Conservation (phyloP, 1,140 invertebrate species). For the Hyles vespertilio region DNA sequence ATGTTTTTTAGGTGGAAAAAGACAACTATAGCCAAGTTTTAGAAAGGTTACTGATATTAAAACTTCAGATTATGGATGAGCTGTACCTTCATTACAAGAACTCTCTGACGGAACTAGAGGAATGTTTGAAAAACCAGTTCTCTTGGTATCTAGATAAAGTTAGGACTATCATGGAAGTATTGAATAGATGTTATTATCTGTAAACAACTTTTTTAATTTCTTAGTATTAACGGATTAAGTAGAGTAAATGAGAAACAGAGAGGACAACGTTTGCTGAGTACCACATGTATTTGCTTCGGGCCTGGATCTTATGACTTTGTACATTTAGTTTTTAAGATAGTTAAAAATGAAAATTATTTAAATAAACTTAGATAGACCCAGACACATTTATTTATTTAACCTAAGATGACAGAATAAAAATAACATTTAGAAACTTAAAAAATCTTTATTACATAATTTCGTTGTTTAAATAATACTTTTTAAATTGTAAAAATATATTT, state of each 20-base stretch:
- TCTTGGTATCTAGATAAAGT: constrained; percentile 29
- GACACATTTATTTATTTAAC: too few relatives aligned
- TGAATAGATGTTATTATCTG: constrained; percentile 36
- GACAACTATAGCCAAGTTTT: constrained; percentile 42
- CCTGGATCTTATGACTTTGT: too few relatives aligned
- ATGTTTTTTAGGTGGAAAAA: constrained; percentile 40
- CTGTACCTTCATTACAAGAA: constrained; percentile 24
- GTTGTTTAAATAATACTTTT: constrained; percentile 12
- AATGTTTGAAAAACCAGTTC: constrained; percentile 32
- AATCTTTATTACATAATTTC: constrained; percentile 8
- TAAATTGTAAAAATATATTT: constrained; percentile 1
- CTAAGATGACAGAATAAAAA: background rate
- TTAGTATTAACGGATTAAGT: too few relatives aligned
- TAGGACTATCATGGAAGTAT: constrained; percentile 22
- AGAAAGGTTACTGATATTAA: constrained; percentile 36
- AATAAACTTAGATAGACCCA: too few relatives aligned
- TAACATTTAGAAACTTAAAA: background rate
- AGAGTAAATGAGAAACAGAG: too few relatives aligned
- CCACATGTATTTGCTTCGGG: too few relatives aligned
- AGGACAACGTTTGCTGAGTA: too few relatives aligned
- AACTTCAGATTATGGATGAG: constrained; percentile 29
- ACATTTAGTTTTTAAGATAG: too few relatives aligned
- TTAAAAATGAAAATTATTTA: too few relatives aligned
- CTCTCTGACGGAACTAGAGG: constrained; percentile 22
- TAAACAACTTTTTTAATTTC: too few relatives aligned